These are phyloP conservation scores for Ernsta delagoae DNA, from an alignment of 2,888 invertebrate genomes.

Conservation along the genomic window DNA sequence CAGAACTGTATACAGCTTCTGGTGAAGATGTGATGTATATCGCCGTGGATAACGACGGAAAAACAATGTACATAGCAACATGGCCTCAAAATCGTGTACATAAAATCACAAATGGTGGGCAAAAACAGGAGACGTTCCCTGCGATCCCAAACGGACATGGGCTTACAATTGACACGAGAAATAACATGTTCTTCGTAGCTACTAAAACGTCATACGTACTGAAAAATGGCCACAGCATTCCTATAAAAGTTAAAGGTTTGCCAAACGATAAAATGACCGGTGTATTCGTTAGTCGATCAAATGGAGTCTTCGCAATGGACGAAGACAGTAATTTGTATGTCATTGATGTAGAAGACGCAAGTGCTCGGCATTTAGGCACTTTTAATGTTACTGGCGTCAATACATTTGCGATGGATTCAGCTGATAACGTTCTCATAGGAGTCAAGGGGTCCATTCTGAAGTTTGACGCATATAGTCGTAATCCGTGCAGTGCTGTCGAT, in stretches of 20 bases:
- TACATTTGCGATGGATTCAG: constrained; percentile 72
- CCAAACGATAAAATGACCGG: constrained; percentile 72
- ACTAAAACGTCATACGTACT: constrained; percentile 72
- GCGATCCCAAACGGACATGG: constrained; percentile 76
- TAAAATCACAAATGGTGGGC: constrained; percentile 66
- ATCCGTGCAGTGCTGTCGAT: constrained; percentile 58
- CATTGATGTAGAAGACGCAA: constrained; percentile 63
- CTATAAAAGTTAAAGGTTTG: constrained; percentile 71
- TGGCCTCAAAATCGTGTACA: constrained; percentile 78
- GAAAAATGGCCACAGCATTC: constrained; percentile 58
- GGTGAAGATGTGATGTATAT: constrained; percentile 79
- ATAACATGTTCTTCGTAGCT: constrained; percentile 74
- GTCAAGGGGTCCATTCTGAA: constrained; percentile 66
- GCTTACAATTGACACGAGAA: constrained; percentile 66
- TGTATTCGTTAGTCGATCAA: constrained; percentile 69
- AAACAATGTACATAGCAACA: constrained; percentile 70
- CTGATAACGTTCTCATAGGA: constrained; percentile 72
- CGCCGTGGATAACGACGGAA: constrained; percentile 65
- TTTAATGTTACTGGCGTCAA: constrained; percentile 69
- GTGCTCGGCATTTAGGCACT: constrained; percentile 61
- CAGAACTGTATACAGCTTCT: constrained; percentile 64
- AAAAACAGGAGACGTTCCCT: constrained; percentile 62
- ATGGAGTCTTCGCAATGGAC: constrained; percentile 74
- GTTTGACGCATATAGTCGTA: constrained; percentile 63
- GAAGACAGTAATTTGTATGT: constrained; percentile 69